Percentiles rank a stretch among this genome's conserved stretches.
These are phyloP conservation scores for Diorhabda carinulata DNA, from an alignment of 1,140 invertebrate species.

Conservation along the genomic window DNA sequence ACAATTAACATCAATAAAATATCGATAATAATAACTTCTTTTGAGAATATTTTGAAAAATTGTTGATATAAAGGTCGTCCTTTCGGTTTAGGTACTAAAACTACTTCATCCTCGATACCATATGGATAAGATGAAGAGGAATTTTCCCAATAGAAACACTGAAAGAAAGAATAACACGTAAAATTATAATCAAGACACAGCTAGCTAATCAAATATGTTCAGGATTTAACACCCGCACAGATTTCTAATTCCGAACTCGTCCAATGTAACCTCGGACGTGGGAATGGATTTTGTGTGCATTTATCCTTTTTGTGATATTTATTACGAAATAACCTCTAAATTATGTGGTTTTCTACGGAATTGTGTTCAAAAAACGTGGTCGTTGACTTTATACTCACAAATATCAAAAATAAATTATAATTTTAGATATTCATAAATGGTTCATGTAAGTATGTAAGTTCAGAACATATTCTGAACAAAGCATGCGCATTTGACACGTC, in stretches of 20 bases:
- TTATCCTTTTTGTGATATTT: no score
- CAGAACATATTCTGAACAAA: no score
- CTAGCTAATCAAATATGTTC: not conserved
- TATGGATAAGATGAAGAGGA: not conserved
- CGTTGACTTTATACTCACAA: no score
- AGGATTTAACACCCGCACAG: not conserved
- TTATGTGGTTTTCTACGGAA: no score
- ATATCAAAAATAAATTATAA: no score
- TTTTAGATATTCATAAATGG: no score
- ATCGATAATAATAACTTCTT: not conserved
- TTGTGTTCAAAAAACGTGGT: no score
- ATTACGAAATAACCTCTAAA: no score
- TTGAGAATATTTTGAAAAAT: not conserved
- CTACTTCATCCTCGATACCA: not conserved
- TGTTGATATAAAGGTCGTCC: not conserved
- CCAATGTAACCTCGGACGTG: no score
- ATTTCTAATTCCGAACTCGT: not conserved
- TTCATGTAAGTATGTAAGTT: no score
- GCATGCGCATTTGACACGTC: no score
- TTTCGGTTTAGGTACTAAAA: not conserved
- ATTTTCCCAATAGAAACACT: not conserved
- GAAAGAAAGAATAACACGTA: not conserved
- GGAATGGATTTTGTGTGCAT: no score
- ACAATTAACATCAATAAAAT: not conserved
- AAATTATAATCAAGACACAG: not conserved